Evolutionary conservation across 2,888 invertebrate genomes (phyloP).

Genomic region (Synergus umbraculus): DNA sequence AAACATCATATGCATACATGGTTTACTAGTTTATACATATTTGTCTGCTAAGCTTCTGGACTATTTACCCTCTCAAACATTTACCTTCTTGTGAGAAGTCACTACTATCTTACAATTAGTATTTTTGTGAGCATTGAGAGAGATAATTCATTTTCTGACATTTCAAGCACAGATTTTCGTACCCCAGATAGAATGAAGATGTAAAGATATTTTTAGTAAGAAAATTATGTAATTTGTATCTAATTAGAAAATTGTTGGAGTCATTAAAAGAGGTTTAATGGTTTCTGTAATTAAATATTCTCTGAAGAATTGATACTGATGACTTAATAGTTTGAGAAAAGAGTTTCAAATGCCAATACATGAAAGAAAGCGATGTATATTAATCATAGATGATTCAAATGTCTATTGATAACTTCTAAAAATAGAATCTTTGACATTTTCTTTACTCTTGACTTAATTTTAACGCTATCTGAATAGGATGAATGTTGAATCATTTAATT

Average conservation of each 20-base stretch:
- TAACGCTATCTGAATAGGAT: neutral
- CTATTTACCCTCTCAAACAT: conserved; percentile 18
- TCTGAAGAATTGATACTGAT: neutral
- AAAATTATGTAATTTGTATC: neutral
- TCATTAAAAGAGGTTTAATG: neutral
- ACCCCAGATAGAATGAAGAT: neutral
- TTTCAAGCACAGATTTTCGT: neutral
- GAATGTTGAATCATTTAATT: too few relatives aligned
- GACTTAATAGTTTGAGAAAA: neutral
- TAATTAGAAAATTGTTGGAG: neutral
- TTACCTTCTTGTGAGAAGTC: neutral
- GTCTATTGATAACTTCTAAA: conserved; percentile 7
- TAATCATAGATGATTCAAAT: conserved; percentile 17
- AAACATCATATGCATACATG: conserved; percentile 11
- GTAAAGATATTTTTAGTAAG: neutral
- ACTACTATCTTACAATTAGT: too few relatives aligned
- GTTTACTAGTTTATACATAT: conserved; percentile 4
- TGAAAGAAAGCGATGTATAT: neutral
- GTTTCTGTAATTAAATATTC: neutral
- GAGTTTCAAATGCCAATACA: conserved; percentile 2
- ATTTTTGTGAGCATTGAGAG: too few relatives aligned
- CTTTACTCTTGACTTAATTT: neutral
- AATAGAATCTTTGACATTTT: conserved; percentile 11
- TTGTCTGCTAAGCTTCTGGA: conserved; percentile 14
- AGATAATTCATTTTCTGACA: neutral